These are phyloP conservation scores for Emydoidea blandingii DNA, from an alignment of 2,797 vertebrate species.

Conservation along the genomic window DNA sequence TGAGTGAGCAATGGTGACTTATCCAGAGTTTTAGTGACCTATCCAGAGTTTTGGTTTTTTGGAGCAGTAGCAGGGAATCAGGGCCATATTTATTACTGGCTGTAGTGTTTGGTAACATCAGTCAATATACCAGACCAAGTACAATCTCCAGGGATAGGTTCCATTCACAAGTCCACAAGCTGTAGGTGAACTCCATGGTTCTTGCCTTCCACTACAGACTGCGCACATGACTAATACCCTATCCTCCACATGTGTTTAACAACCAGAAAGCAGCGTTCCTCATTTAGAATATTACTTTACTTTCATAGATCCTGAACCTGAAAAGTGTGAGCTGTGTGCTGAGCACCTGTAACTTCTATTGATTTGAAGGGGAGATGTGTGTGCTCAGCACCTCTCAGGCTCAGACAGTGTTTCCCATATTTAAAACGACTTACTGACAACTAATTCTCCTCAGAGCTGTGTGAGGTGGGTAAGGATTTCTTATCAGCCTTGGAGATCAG, in stretches of 20 bases:
- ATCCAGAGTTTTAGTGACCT: background rate
- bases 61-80: background rate
- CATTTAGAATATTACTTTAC: constrained; percentile 28
- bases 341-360: constrained; percentile 9
- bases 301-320: too few species aligned
- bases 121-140: background rate
- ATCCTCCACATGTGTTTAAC: background rate
- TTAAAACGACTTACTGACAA: constrained; percentile 2
- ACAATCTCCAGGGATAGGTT: background rate
- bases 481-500: background rate
- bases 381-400: background rate
- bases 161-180: background rate
- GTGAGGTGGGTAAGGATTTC: background rate
- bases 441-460: constrained; percentile 35
- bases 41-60: background rate
- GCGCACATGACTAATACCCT: background rate
- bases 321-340: constrained; percentile 60
- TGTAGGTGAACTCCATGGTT: constrained; percentile 1
- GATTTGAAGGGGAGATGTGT: background rate
- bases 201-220: background rate
- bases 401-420: background rate
- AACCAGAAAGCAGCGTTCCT: constrained; percentile 17
- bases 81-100: background rate
- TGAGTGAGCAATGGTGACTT: background rate
- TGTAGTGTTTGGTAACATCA: background rate